Evolutionary conservation across 2,888 invertebrate genomes (phyloP).

Genomic region (Amphipyra tragopoginis): DNA sequence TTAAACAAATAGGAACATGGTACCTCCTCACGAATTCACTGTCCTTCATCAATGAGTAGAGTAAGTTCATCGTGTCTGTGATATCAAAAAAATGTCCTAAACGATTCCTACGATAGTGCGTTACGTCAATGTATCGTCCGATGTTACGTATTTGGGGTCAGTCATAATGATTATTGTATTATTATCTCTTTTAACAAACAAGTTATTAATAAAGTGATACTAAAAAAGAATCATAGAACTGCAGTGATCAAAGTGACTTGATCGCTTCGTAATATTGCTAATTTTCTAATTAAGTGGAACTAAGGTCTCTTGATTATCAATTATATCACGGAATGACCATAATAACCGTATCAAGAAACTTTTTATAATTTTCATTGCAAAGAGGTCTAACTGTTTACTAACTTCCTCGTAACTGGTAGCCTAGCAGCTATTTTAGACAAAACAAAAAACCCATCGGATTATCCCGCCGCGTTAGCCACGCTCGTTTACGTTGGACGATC

Average conservation of each 20-base stretch:
- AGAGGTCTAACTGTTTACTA: conserved; percentile 25
- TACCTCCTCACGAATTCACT: background rate
- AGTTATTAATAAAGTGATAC: conserved; percentile 40
- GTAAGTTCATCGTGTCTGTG: conserved; percentile 27
- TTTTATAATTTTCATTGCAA: conserved; percentile 18
- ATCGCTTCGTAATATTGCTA: background rate
- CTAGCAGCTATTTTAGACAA: conserved; percentile 51
- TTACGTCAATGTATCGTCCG: conserved; percentile 64
- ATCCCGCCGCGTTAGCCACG: conserved; percentile 71
- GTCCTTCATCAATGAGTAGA: conserved; percentile 10
- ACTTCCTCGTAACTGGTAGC: conserved; percentile 63
- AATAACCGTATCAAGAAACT: conserved; percentile 13
- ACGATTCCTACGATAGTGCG: conserved; percentile 45
- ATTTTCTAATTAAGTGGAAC: background rate
- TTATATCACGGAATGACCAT: background rate
- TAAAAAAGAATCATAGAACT: conserved; percentile 10
- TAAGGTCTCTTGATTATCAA: background rate
- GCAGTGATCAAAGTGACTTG: conserved; percentile 3
- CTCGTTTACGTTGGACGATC: conserved; percentile 67
- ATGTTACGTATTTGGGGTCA: conserved; percentile 62
- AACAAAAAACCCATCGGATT: conserved; percentile 79
- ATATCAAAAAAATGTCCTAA: conserved; percentile 27
- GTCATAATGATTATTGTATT: conserved; percentile 46
- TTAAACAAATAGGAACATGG: too few relatives aligned
- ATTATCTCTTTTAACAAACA: conserved; percentile 50